phyloP scores from a whole-genome alignment of 2,888 invertebrate species.

The Tetragonisca angustula region DNA sequence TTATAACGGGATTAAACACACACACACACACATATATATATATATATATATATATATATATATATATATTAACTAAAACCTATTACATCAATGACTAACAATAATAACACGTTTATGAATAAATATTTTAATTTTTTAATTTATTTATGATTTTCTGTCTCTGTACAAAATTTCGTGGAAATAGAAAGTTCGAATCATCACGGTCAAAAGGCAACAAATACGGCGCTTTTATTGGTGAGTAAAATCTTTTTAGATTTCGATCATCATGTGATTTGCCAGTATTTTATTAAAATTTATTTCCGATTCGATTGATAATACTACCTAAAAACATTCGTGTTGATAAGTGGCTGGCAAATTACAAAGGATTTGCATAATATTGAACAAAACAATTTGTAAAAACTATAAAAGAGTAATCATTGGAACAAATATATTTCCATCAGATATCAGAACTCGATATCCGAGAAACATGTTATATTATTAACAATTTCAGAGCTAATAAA shows the following conservation, averaged over 20 bases:
- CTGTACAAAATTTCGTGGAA: constrained; percentile 70
- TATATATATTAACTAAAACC: not conserved
- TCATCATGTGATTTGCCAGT: constrained; percentile 16
- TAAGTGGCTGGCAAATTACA: not conserved
- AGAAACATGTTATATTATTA: constrained; percentile 48
- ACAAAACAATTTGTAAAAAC: constrained; percentile 1
- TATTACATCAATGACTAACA: not conserved
- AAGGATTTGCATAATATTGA: constrained; percentile 27
- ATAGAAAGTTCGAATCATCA: constrained; percentile 54
- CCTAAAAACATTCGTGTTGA: not conserved
- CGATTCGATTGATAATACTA: not conserved
- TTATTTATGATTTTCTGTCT: constrained; percentile 52
- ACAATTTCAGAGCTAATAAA: constrained; percentile 56
- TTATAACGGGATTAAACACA: constrained; percentile 7
- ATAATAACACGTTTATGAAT: constrained; percentile 42
- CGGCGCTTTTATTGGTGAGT: constrained; percentile 13
- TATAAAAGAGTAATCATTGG: constrained; percentile 18
- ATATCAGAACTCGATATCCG: constrained; percentile 25
- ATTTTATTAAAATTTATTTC: not conserved
- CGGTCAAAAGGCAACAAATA: constrained; percentile 34
- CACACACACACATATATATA: too few relatives aligned
- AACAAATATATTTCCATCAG: constrained; percentile 18
- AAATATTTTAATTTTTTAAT: constrained; percentile 51
- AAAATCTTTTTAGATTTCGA: constrained; percentile 4
- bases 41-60: too few relatives aligned